These are phyloP conservation scores for Halocaridina rubra DNA, from an alignment of 2,888 invertebrate genomes.

Conservation along the genomic window DNA sequence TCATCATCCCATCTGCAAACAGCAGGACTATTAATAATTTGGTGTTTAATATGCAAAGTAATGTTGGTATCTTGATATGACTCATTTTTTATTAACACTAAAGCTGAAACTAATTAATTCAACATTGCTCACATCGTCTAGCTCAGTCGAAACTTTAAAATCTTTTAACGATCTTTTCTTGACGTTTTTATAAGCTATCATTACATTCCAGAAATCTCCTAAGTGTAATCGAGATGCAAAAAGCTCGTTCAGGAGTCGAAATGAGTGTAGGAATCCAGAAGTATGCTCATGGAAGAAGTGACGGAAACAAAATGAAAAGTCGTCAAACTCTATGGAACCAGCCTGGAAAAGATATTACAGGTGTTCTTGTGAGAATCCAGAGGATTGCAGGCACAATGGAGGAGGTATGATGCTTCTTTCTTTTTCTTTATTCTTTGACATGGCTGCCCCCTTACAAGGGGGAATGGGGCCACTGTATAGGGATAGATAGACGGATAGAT, in stretches of 20 bases:
- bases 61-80: not conserved
- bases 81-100: not conserved
- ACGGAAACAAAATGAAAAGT: not conserved
- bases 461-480: too few species aligned
- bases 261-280: not conserved
- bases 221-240: constrained; percentile 1
- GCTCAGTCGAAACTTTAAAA: too few species aligned
- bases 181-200: too few species aligned
- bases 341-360: constrained; percentile 46
- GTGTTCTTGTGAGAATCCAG: constrained; percentile 25
- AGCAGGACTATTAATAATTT: too few species aligned
- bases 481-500: too few species aligned
- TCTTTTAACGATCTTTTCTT: too few species aligned
- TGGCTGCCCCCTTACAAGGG: too few species aligned
- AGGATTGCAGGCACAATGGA: constrained; percentile 53
- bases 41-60: not conserved
- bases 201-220: constrained; percentile 30
- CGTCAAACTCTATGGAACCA: constrained; percentile 37
- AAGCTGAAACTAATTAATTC: not conserved
- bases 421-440: not conserved
- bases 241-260: constrained; percentile 2
- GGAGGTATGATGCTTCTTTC: not conserved
- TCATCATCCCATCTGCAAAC: too few species aligned
- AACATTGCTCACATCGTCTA: not conserved
- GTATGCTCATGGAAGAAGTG: not conserved